Base-by-base conservation (phyloP, 2,888 invertebrate species). In the Agonum fuliginosum region DNA sequence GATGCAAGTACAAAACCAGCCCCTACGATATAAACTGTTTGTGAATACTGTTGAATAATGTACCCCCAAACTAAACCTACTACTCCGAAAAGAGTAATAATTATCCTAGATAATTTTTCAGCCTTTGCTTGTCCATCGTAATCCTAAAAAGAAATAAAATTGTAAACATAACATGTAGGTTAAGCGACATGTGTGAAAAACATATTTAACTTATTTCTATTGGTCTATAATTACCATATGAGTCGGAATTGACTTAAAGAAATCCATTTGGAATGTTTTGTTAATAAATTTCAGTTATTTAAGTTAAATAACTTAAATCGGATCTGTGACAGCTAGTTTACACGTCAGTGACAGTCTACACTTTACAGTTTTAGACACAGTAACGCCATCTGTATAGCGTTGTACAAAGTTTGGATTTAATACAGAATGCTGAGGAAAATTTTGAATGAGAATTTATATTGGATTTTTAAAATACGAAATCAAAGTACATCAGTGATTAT, bases 61-160 rank as follows among this genome's bases (percentile, higher is more conserved):
- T 96, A 97, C 41, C 98, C 98, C 95, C 96, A 97, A 73, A 94
- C 89, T 75, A 98, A 90, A 5, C 98, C 98, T 72, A 97, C 95
- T 80, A 93, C 94, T 79, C 97, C 97, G 88, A 97, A 97, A 51
- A 97, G 85, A 6, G 96, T 93, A 78, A 98, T 96, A 73, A 98
- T 97, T 10, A 95, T 92, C 84, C 97, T 91, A 54, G 96, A 97
- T 74, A 95, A 88, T 84, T 93, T 94, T 86, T 98, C 98, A 0
- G 97, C 97, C 85, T 92, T 93, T 10, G 93, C 93, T 88, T 97
- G 97, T 0, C 97, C 97, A 79, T 94, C 96, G 87, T 93, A 97
- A 85, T 97, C 97, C 95, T 94, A 79, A 30, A 85, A 79, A 30
- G 85, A 85, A 75, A 79, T 81, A 81, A 75, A 48, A 12, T n/a